Conservation (phyloP, 2,888 invertebrate species). For the Perithous albicinctus region DNA sequence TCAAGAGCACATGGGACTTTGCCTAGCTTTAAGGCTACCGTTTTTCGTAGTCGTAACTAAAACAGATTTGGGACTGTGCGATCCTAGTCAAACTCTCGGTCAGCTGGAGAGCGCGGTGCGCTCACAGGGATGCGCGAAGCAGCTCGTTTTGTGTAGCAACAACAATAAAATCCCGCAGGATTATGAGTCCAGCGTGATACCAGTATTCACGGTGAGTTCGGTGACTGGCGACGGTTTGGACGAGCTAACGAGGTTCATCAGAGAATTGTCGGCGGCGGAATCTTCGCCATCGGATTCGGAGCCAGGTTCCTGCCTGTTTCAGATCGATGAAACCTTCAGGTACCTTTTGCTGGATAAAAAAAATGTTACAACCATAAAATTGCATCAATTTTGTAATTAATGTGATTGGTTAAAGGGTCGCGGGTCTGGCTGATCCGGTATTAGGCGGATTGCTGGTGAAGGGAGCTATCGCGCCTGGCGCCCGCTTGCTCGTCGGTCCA, state of each 20-base stretch:
- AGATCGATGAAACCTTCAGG: constrained; percentile 96
- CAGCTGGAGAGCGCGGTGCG: constrained; percentile 79
- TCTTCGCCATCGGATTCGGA: constrained; percentile 76
- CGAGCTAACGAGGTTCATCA: constrained; percentile 93
- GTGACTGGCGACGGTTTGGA: constrained; percentile 95
- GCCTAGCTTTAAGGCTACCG: constrained; percentile 93
- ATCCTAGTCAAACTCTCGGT: constrained; percentile 77
- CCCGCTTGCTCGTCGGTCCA: constrained; percentile 91
- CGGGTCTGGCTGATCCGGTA: constrained; percentile 91
- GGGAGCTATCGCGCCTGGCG: constrained; percentile 95
- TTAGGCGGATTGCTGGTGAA: constrained; percentile 94
- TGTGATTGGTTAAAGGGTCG: constrained; percentile 87
- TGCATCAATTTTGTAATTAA: background rate
- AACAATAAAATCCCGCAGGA: constrained; percentile 69
- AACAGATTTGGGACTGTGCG: constrained; percentile 91
- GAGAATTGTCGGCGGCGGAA: constrained; percentile 88
- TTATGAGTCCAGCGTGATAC: constrained; percentile 85
- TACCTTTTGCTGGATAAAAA: constrained; percentile 56
- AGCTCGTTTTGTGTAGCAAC: constrained; percentile 76
- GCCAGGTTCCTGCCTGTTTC: constrained; percentile 87
- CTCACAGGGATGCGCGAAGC: constrained; percentile 80
- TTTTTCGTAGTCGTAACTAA: constrained; percentile 98
- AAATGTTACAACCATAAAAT: background rate
- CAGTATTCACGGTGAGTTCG: constrained; percentile 95
- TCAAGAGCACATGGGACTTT: constrained; percentile 95